Percentiles rank a stretch among this genome's conserved stretches.
phyloP scores from a whole-genome alignment of 2,888 invertebrate species.

The Drepana falcataria region DNA sequence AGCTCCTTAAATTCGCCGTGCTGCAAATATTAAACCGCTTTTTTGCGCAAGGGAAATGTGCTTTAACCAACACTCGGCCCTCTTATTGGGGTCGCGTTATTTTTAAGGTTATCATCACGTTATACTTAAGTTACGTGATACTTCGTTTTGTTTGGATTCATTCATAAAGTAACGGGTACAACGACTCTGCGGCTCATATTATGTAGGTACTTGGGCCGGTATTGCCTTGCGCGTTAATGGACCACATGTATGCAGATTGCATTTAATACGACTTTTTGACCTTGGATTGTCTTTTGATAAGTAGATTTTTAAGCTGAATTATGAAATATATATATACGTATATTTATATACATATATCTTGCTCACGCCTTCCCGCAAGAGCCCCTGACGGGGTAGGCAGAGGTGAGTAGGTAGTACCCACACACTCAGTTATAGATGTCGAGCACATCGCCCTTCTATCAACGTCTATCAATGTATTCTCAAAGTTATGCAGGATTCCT shows the following conservation, averaged over 20 bases:
- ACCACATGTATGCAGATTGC: background rate
- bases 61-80: constrained; percentile 10
- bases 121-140: constrained; percentile 20
- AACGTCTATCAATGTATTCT: too few relatives aligned
- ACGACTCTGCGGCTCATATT: background rate
- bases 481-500: too few relatives aligned
- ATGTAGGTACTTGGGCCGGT: background rate
- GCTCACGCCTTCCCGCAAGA: too few relatives aligned
- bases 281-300: background rate
- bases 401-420: too few relatives aligned
- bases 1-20: constrained; percentile 71
- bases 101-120: constrained; percentile 25
- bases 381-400: too few relatives aligned
- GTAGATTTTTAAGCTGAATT: background rate
- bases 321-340: too few relatives aligned
- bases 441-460: too few relatives aligned
- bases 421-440: too few relatives aligned
- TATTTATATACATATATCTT: too few relatives aligned
- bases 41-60: constrained; percentile 38
- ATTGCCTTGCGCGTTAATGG: background rate
- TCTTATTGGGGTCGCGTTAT: constrained; percentile 34
- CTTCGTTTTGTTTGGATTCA: constrained; percentile 29
- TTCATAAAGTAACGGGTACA: constrained; percentile 19
- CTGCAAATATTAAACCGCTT: constrained; percentile 66
- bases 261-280: background rate